These are phyloP conservation scores for Steromphala cineraria DNA, from an alignment of 2,888 invertebrate genomes.

Conservation along the genomic window DNA sequence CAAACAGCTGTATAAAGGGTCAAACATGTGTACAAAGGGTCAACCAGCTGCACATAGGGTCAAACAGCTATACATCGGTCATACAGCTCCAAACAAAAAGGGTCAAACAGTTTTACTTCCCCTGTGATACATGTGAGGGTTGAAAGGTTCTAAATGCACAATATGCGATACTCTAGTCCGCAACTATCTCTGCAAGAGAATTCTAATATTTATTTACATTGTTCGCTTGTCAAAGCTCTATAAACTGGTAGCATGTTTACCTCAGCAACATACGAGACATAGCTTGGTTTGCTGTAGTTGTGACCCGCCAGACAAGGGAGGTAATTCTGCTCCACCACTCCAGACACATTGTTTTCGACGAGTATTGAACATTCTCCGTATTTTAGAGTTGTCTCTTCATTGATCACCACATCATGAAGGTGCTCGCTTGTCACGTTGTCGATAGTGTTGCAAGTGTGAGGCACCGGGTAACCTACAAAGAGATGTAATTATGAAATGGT, in stretches of 20 bases:
- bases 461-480: background rate
- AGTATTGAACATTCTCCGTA: background rate
- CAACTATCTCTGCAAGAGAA: no score
- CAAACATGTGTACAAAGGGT: no score
- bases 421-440: background rate
- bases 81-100: no score
- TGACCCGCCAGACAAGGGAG: background rate
- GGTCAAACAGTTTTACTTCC: no score
- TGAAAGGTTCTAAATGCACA: no score
- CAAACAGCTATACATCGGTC: no score
- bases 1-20: no score
- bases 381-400: background rate
- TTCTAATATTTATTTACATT: no score
- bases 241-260: background rate
- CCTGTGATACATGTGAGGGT: no score
- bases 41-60: no score
- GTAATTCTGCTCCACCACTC: background rate
- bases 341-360: conserved; percentile 4
- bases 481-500: background rate
- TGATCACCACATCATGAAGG: background rate
- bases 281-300: background rate
- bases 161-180: no score
- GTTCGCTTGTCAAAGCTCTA: no score
- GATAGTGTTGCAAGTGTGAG: conserved; percentile 22
- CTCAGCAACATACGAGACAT: background rate